Evolutionary conservation across 23 tunicate species (phyloP).

Genomic region (Aplidium turbinatum): DNA sequence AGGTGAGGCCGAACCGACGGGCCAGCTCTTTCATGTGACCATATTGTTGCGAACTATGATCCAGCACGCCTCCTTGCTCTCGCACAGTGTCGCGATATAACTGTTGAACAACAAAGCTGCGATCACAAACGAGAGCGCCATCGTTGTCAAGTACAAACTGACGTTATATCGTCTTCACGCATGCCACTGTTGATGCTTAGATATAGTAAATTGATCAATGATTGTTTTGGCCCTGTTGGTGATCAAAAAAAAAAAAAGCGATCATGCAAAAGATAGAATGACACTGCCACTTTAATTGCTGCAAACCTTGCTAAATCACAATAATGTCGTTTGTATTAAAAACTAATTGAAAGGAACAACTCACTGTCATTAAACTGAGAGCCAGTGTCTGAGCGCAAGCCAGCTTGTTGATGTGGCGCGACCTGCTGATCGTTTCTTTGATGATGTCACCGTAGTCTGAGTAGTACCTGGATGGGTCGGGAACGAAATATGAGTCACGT

Average conservation of each 20-base stretch:
- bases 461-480: conserved; percentile 57
- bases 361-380: conserved; percentile 69
- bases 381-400: conserved; percentile 96
- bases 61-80: conserved; percentile 75
- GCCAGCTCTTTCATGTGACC: conserved; percentile 99
- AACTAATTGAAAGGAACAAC: too few relatives aligned
- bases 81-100: conserved; percentile 71
- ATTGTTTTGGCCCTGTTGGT: too few relatives aligned
- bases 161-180: too few relatives aligned
- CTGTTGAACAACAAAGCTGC: conserved; percentile 36
- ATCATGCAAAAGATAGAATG: too few relatives aligned
- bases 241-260: too few relatives aligned
- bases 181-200: too few relatives aligned
- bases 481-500: background rate
- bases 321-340: too few relatives aligned
- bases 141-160: too few relatives aligned
- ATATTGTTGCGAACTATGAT: conserved; percentile 83
- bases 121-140: too few relatives aligned
- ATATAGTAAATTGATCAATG: too few relatives aligned
- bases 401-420: conserved; percentile 86
- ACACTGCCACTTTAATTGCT: too few relatives aligned
- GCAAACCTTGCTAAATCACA: too few relatives aligned
- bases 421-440: conserved; percentile 94
- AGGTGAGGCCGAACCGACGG: conserved; percentile 90
- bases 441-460: conserved; percentile 99